These are phyloP conservation scores for Metalampra italica DNA, from an alignment of 2,888 invertebrate genomes.

Conservation along the genomic window DNA sequence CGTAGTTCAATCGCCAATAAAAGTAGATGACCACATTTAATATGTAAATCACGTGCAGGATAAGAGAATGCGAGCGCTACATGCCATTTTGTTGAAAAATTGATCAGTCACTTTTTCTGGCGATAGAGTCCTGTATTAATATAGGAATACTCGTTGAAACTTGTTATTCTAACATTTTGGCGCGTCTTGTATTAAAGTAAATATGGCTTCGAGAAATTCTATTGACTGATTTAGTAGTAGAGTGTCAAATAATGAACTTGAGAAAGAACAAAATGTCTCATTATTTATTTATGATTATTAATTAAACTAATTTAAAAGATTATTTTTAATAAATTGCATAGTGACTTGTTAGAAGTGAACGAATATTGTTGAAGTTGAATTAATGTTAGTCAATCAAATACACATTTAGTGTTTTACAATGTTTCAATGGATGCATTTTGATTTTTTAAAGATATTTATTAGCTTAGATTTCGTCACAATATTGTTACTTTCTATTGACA, in stretches of 20 bases:
- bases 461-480: constrained; percentile 30
- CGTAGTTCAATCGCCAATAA: no score
- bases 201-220: constrained; percentile 42
- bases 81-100: no score
- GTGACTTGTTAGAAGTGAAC: constrained; percentile 48
- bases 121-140: neutral
- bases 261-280: constrained; percentile 68
- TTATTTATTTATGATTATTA: constrained; percentile 65
- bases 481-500: constrained; percentile 35
- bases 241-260: constrained; percentile 51
- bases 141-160: neutral
- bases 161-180: no score
- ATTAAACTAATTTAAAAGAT: constrained; percentile 12
- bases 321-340: constrained; percentile 37
- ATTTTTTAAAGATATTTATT: constrained; percentile 2
- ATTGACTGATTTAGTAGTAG: constrained; percentile 56
- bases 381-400: constrained; percentile 45
- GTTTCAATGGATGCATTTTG: constrained; percentile 32
- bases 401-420: constrained; percentile 26
- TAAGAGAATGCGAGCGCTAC: no score
- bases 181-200: constrained; percentile 15
- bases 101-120: neutral
- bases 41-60: no score
- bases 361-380: constrained; percentile 59
- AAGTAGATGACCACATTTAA: no score